Conservation (phyloP, 2,113 vertebrate species). For the Ptychochromis oligacanthus region DNA sequence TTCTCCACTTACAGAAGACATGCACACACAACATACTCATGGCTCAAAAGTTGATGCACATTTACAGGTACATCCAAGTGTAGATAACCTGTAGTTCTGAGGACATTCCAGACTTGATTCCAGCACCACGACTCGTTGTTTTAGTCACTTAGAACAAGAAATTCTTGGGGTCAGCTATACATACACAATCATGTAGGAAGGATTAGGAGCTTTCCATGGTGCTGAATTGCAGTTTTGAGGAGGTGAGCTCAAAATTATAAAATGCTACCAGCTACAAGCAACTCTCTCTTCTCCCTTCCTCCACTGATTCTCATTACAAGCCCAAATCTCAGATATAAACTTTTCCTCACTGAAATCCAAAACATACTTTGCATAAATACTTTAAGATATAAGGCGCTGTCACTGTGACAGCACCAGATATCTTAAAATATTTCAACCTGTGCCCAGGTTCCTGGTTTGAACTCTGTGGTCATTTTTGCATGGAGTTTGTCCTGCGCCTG, state of each 20-base stretch:
- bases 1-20: background rate
- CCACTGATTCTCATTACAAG: background rate
- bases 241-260: background rate
- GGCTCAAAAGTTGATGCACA: no score
- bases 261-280: background rate
- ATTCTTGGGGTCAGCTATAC: no score
- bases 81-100: no score
- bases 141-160: no score
- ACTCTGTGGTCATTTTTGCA: background rate
- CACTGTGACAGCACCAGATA: no score
- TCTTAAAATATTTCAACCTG: no score
- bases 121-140: no score
- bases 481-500: background rate
- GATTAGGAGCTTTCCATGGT: background rate
- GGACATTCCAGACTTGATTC: no score
- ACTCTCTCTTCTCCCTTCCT: background rate
- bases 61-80: no score
- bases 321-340: background rate
- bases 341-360: background rate
- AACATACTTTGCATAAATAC: background rate
- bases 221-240: background rate
- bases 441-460: background rate
- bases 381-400: background rate
- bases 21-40: background rate
- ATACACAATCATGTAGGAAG: no score